phyloP scores from a whole-genome alignment of 2,888 invertebrate genomes.

The Villa cingulata region DNA sequence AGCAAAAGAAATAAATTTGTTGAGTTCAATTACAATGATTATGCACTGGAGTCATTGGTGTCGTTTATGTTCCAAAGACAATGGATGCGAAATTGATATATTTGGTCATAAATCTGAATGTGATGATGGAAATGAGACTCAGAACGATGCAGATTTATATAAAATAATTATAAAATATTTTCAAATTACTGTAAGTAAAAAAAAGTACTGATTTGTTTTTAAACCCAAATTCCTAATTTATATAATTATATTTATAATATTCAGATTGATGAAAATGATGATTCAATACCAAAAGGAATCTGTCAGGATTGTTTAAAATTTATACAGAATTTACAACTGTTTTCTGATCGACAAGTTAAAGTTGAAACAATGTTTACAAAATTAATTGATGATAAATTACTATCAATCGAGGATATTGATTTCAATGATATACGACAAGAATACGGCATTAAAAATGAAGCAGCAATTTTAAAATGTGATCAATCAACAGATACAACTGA shows the following conservation, averaged over 20 bases:
- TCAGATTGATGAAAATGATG: conserved; percentile 10
- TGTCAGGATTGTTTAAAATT: conserved; percentile 11
- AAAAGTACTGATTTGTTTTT: too few relatives aligned
- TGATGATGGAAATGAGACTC: conserved; percentile 1
- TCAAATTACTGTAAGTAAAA: background rate
- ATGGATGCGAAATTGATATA: conserved; percentile 1
- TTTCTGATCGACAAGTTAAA: conserved; percentile 8
- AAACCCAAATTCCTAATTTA: too few relatives aligned
- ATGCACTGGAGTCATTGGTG: conserved; percentile 9
- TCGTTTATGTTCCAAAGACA: conserved; percentile 7
- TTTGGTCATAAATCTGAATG: too few relatives aligned
- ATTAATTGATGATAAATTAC: conserved; percentile 5
- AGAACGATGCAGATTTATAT: too few relatives aligned
- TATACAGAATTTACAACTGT: conserved; percentile 2
- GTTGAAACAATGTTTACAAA: conserved; percentile 10
- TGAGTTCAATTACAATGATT: too few relatives aligned
- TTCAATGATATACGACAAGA: conserved; percentile 3
- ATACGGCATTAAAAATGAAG: conserved; percentile 5
- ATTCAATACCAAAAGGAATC: conserved; percentile 7
- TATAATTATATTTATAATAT: background rate
- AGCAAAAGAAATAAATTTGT: too few relatives aligned
- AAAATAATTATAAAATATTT: too few relatives aligned
- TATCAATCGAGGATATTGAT: background rate
- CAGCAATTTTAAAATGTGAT: background rate
- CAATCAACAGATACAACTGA: conserved; percentile 11